phyloP scores from a whole-genome alignment of 2,113 vertebrate genomes.

The Probosciger aterrimus region DNA sequence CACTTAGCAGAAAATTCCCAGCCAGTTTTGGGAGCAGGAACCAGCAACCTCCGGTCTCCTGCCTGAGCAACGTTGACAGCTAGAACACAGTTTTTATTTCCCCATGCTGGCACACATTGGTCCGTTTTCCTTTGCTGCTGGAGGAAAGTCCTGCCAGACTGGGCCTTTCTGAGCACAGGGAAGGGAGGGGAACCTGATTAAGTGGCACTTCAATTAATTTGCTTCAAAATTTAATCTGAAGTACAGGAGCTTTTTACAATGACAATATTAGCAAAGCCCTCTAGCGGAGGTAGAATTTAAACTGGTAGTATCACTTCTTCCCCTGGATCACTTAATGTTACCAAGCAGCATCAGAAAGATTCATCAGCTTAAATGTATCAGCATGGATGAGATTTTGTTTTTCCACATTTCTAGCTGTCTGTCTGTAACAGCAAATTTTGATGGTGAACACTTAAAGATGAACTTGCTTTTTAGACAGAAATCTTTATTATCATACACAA shows the following conservation, averaged over 20 bases:
- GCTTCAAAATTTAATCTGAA: not conserved
- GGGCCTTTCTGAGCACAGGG: not conserved
- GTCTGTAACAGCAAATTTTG: not conserved
- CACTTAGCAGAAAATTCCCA: not conserved
- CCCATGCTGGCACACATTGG: accelerated
- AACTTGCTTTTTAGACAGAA: not conserved
- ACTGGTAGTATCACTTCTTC: not conserved
- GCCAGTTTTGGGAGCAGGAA: not conserved
- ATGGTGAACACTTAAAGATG: not conserved
- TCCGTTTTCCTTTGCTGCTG: not conserved
- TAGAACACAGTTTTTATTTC: not conserved
- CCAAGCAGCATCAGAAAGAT: not conserved
- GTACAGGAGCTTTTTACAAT: not conserved
- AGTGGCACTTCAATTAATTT: not conserved
- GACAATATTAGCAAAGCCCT: not conserved
- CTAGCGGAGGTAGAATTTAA: not conserved
- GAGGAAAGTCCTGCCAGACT: not conserved
- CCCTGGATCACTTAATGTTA: not conserved
- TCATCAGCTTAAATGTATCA: not conserved
- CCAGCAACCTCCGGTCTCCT: not conserved
- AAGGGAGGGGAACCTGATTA: not conserved
- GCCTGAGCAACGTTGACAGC: not conserved
- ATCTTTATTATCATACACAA: not conserved
- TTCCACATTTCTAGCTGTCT: accelerated
- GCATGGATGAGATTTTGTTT: not conserved